These are phyloP conservation scores for Drosophila setosimentum DNA, from an alignment of 2,888 invertebrate species.

Conservation along the genomic window DNA sequence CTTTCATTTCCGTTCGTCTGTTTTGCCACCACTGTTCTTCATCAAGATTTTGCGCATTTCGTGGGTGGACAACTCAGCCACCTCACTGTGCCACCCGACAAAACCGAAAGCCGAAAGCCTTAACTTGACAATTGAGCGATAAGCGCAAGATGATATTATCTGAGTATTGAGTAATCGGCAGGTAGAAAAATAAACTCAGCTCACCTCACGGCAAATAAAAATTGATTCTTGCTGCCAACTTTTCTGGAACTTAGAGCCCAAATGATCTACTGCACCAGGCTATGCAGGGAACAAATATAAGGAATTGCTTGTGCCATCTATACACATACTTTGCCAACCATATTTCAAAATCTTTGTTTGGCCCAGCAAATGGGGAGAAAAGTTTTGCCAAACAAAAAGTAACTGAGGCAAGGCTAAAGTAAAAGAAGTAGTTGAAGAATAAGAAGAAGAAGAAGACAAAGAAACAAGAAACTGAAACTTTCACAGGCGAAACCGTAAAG, in stretches of 20 bases:
- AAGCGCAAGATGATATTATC: conserved; percentile 36
- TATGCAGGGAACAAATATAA: conserved; percentile 2
- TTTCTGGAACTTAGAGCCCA: background rate
- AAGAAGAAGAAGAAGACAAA: conserved; percentile 23
- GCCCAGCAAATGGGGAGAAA: conserved; percentile 48
- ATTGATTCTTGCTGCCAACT: conserved; percentile 35
- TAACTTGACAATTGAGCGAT: conserved; percentile 49
- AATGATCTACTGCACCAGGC: conserved; percentile 30
- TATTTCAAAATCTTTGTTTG: conserved; percentile 76
- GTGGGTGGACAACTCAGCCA: background rate
- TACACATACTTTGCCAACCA: conserved; percentile 54
- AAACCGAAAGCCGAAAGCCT: conserved; percentile 26
- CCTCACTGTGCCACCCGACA: background rate
- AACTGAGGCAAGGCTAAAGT: conserved; percentile 34
- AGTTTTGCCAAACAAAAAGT: conserved; percentile 58
- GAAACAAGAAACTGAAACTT: conserved; percentile 72
- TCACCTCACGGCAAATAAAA: conserved; percentile 33
- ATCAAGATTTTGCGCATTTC: conserved; percentile 66
- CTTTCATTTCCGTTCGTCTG: conserved; percentile 78
- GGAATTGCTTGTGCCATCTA: conserved; percentile 41
- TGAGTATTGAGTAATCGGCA: conserved; percentile 23
- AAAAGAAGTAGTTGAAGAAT: conserved; percentile 33
- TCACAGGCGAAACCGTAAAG: conserved; percentile 78
- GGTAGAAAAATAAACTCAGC: conserved; percentile 9
- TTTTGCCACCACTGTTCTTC: conserved; percentile 56